Conservation (phyloP, 2,797 vertebrate genomes). For the Todus mexicanus region DNA sequence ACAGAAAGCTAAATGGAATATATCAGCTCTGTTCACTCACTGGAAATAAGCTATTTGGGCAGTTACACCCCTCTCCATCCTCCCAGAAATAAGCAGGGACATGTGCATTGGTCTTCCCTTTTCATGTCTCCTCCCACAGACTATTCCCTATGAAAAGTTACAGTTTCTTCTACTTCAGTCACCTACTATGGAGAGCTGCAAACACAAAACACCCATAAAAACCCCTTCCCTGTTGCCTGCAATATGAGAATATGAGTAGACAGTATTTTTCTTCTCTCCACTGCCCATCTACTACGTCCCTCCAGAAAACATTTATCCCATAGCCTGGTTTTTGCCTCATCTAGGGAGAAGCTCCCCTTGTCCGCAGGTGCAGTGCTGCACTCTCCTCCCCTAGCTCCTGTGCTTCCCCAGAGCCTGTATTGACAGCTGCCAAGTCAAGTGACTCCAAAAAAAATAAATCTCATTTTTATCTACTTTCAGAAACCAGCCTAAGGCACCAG, state of each 20-base stretch:
- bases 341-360: background rate
- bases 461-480: background rate
- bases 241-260: background rate
- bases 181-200: background rate
- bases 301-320: background rate
- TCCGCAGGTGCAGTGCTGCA: background rate
- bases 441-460: background rate
- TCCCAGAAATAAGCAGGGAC: background rate
- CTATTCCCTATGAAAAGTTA: background rate
- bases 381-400: background rate
- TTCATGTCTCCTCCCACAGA: background rate
- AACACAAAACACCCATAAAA: background rate
- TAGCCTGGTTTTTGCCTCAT: background rate
- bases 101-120: background rate
- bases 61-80: background rate
- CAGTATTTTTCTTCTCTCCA: background rate
- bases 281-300: background rate
- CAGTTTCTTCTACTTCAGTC: background rate
- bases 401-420: background rate
- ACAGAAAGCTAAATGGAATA: slow-evolving; percentile 3
- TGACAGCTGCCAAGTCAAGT: background rate
- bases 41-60: background rate
- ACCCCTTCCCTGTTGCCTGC: background rate
- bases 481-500: background rate
- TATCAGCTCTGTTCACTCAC: background rate